Base-by-base conservation (phyloP, 2,888 invertebrate genomes). In the Drosophila imparisetae region DNA sequence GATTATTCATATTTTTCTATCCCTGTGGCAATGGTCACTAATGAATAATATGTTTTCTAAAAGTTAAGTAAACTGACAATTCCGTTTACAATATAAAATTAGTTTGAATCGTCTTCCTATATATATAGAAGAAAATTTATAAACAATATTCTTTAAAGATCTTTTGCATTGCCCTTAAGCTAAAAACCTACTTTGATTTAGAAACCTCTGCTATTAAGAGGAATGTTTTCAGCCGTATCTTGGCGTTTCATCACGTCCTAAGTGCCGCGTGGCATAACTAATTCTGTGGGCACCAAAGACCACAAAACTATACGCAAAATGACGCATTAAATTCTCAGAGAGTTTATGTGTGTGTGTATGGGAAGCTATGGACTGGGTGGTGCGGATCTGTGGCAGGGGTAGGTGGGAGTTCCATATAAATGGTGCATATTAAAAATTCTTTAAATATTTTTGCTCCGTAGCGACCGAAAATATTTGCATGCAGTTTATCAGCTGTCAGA, bases 361-460 rank as follows among this genome's bases (percentile, higher is more conserved):
- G 15, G 34, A n/a, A 7, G 13, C 18, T 27, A 15, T 30, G 13
- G 15, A 54, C 30, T 32, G 32, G 52, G 21, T 13, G 29, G 11
- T 3, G 38, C n/a, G 13, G 50, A 10, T 34, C 45, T 45, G 24
- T 45, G 54, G 40, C 11, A 36, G 29, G 38, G 34, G 29, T 36
- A 55, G 55, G 3, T 40, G 38, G 13, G 21, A 45, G 49, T 30
- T 36, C n/a, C 67, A 86, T 67, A 80, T 87, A 86, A 86, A 90
- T 89, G 89, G 74, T 82, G 82, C 85, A 87, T 87, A 87, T 87
- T 90, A 90, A 87, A 87, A 87, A 87, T 87, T 90, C 90, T 87
- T 78, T 34, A 81, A 89, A 90, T 90, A 78, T 80, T 74, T 83
- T 49, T 42, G 49, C 64, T 60, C 42, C 50, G 49, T 45, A 63